Conservation (phyloP, 1,140 invertebrate species). For the Himalopsyche phryganea region DNA sequence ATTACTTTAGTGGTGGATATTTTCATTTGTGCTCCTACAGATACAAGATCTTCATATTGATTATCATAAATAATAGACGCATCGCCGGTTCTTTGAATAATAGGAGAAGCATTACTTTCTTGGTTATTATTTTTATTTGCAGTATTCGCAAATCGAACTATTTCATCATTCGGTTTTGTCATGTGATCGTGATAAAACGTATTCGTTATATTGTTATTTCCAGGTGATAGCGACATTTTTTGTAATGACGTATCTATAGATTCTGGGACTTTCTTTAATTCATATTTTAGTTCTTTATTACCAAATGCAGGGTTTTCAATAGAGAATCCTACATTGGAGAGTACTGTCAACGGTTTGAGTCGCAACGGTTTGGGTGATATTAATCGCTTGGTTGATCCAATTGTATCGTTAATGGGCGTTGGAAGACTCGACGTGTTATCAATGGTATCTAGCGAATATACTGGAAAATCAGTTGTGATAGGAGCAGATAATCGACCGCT, state of each 20-base stretch:
- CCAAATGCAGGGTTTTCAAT: not conserved
- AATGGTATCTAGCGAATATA: not conserved
- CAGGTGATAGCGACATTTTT: too few relatives aligned
- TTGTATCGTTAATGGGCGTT: not conserved
- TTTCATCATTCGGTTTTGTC: not conserved
- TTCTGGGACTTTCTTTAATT: too few relatives aligned
- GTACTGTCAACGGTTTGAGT: not conserved
- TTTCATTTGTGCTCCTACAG: conserved; percentile 50
- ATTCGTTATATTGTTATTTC: not conserved
- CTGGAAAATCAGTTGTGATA: not conserved
- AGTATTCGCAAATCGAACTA: not conserved
- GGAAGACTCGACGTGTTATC: not conserved
- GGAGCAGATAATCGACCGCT: conserved; percentile 1
- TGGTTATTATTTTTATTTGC: conserved; percentile 1
- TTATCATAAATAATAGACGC: not conserved
- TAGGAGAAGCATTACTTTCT: not conserved
- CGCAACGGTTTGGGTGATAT: not conserved
- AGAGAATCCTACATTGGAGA: not conserved
- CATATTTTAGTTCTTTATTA: not conserved
- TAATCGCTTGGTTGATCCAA: not conserved
- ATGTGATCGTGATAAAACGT: conserved; percentile 3
- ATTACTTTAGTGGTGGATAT: conserved; percentile 48
- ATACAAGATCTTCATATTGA: conserved; percentile 37
- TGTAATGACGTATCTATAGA: too few relatives aligned
- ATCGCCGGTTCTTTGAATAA: not conserved